Evolutionary conservation across 1,140 invertebrate genomes (phyloP).

Genomic region (Hylaeus anthracinus): DNA sequence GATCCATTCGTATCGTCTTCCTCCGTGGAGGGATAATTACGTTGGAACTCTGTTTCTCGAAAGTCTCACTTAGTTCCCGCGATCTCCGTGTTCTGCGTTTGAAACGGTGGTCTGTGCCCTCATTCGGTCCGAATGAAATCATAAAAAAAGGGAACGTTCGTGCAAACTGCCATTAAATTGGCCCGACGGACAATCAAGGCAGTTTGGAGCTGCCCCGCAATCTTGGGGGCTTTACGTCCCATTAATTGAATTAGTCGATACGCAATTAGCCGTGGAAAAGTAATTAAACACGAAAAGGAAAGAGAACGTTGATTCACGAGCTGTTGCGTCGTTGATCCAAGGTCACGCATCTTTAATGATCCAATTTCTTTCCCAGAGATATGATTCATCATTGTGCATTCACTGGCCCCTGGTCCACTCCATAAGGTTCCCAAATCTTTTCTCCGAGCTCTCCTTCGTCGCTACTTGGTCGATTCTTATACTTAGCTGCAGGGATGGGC

Average conservation of each 20-base stretch:
- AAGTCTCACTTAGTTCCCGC: too few relatives aligned
- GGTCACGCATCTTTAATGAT: constrained; percentile 30
- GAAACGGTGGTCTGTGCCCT: too few relatives aligned
- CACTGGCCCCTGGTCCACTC: constrained; percentile 5
- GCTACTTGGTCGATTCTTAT: not conserved
- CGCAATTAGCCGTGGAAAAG: constrained; percentile 12
- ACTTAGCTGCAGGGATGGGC: too few relatives aligned
- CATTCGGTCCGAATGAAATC: not conserved
- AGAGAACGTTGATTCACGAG: not conserved
- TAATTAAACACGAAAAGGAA: not conserved
- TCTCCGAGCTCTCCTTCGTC: not conserved
- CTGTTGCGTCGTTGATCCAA: constrained; percentile 8
- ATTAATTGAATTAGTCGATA: constrained; percentile 14
- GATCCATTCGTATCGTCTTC: too few relatives aligned
- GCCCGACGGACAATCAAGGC: not conserved
- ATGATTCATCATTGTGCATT: constrained; percentile 71
- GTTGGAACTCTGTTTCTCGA: too few relatives aligned
- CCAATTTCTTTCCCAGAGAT: constrained; percentile 51
- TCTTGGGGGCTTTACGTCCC: not conserved
- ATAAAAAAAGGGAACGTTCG: not conserved
- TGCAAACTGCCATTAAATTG: not conserved
- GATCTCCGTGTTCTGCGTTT: too few relatives aligned
- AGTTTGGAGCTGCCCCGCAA: not conserved
- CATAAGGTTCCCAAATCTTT: not conserved
- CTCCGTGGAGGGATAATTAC: too few relatives aligned